Evolutionary conservation across 2,797 vertebrate species (phyloP).

Genomic region (Balearica regulorum): DNA sequence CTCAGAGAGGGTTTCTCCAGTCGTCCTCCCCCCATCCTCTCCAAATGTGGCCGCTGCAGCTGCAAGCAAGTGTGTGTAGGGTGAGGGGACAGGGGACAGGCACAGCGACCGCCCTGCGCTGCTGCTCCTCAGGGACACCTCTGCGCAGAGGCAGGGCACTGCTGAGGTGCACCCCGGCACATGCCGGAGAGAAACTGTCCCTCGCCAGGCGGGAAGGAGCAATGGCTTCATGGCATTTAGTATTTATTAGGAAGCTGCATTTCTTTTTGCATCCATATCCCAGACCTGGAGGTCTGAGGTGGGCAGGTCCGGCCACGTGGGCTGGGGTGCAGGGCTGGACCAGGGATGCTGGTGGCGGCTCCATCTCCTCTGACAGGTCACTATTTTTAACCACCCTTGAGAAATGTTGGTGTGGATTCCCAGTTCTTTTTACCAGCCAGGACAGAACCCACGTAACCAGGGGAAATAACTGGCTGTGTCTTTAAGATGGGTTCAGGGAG

Average conservation of each 20-base stretch:
- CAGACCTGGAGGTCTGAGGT: background rate
- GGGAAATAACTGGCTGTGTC: background rate
- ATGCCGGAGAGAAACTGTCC: accelerated
- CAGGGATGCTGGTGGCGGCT: background rate
- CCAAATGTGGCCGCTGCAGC: background rate
- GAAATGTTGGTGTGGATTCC: background rate
- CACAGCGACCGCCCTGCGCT: accelerated
- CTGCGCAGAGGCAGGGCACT: background rate
- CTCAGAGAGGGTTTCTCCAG: background rate
- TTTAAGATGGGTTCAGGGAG: constrained; percentile 5
- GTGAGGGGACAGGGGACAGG: background rate
- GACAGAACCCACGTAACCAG: background rate
- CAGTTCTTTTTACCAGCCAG: background rate
- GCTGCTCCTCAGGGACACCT: background rate
- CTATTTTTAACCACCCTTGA: background rate
- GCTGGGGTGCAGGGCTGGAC: background rate
- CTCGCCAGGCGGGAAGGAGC: background rate
- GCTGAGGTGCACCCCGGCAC: background rate
- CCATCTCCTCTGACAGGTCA: accelerated
- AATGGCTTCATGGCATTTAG: background rate
- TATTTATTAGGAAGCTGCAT: background rate
- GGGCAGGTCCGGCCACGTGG: accelerated
- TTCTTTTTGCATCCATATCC: background rate
- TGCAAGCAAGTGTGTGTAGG: background rate
- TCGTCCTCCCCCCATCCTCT: background rate